Base-by-base conservation (phyloP, 2,888 invertebrate species). In the Malthinus seriepunctatus region DNA sequence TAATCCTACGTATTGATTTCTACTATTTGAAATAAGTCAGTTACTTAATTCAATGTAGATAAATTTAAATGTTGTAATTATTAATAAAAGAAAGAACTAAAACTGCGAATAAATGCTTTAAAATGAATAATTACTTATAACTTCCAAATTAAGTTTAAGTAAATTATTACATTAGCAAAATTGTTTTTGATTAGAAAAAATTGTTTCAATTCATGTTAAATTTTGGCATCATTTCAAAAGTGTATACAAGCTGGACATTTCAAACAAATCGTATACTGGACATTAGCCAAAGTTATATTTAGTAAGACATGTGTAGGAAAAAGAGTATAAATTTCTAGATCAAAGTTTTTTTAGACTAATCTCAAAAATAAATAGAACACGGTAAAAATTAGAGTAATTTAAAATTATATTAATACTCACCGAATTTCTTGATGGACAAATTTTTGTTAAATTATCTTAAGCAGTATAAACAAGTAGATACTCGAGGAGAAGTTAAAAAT, bases 211-310 rank as follows among this genome's bases (percentile, higher is more conserved):
- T 3, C 37, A 42, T 45, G 49, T 23, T 50, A 51, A 60, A 44
- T 60, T 51, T 42, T 60, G 60, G 60, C 60, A 55, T 44, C 38
- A 8, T 7, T 54, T 51, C 54, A 57, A 55, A 55, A 58, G 49
- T 56, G 23, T 23, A 23, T 23, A 23, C 23, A 5, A 23, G 23
- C 23, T 23, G 53, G 51, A 61, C 54, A 63, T 35, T 53, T 55
- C 50, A 47, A 38, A 46, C 46, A 37, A 54, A 35, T 32, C 39
- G 51, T 23, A 23, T 56, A 32, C 64, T 71, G 71, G 70, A 71
- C 58, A 55, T 31, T 15, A 32, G 64, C 75, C 75, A 75, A 71
- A 70, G 69, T 68, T 75, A 76, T 73, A 70, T 72, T 68, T 74
- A 74, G 72, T 66, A 64, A 63, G 69, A 71, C 69, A 68, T 69